These are phyloP conservation scores for Noctuana brunneofusca DNA, from an alignment of 2,888 invertebrate species.

Conservation along the genomic window DNA sequence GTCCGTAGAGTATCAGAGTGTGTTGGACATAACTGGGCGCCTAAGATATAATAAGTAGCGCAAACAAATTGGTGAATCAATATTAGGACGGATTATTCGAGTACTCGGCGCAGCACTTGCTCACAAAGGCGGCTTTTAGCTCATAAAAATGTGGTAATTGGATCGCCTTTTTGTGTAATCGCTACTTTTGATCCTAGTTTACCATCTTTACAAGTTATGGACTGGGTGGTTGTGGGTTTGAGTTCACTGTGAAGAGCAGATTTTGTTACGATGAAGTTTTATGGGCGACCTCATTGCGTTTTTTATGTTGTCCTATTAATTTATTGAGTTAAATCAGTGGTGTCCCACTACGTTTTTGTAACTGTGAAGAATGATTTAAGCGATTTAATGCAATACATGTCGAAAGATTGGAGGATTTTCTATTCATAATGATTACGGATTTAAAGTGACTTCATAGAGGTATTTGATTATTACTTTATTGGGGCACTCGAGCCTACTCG, in stretches of 20 bases:
- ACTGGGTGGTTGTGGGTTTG: slow-evolving; percentile 29
- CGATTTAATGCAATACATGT: neutral
- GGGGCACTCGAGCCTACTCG: too few species aligned
- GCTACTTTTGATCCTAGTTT: slow-evolving; percentile 68
- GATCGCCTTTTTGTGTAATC: slow-evolving; percentile 72
- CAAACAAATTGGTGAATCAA: slow-evolving; percentile 76
- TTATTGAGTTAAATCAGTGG: slow-evolving; percentile 2
- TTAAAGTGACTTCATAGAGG: neutral
- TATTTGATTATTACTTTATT: too few species aligned
- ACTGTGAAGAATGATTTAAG: neutral
- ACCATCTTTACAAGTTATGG: slow-evolving; percentile 49
- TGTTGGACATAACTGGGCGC: slow-evolving; percentile 68
- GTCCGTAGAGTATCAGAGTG: slow-evolving; percentile 48
- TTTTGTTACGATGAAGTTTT: neutral
- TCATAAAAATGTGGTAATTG: slow-evolving; percentile 77
- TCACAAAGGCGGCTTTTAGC: slow-evolving; percentile 76
- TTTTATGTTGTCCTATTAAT: neutral
- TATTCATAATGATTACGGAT: neutral
- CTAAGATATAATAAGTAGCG: slow-evolving; percentile 57
- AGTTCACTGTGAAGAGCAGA: neutral
- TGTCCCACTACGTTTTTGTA: neutral
- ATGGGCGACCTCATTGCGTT: neutral
- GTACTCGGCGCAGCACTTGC: slow-evolving; percentile 49
- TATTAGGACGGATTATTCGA: slow-evolving; percentile 74
- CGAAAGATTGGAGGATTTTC: neutral